phyloP scores from a whole-genome alignment of 2,888 invertebrate species.

The Acrobasis suavella region DNA sequence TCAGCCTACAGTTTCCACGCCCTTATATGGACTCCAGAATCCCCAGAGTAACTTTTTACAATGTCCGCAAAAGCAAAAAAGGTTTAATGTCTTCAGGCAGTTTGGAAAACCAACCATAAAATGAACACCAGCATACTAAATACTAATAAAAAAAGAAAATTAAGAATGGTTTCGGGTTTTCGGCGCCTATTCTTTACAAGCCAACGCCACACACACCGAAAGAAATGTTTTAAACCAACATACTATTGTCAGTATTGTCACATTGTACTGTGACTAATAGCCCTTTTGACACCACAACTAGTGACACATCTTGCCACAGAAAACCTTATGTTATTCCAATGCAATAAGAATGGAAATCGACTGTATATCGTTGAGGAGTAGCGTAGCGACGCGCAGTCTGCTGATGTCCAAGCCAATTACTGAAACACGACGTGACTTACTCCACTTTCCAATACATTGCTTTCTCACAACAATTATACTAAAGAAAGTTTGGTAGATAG shows the following conservation, averaged over 20 bases:
- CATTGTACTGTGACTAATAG: slow-evolving; percentile 34
- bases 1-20: too few species aligned
- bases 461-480: not conserved
- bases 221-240: slow-evolving; percentile 33
- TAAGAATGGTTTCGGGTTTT: not conserved
- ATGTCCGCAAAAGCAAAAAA: too few species aligned
- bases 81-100: too few species aligned
- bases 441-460: slow-evolving; percentile 1
- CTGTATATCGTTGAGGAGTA: slow-evolving; percentile 31
- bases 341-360: slow-evolving; percentile 32
- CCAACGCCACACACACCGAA: slow-evolving; percentile 34
- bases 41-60: too few species aligned
- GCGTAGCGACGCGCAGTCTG: slow-evolving; percentile 58
- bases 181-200: slow-evolving; percentile 1
- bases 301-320: not conserved
- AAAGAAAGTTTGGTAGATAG: not conserved
- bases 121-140: too few species aligned
- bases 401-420: slow-evolving; percentile 31
- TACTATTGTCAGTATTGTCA: slow-evolving; percentile 27
- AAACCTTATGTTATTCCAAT: slow-evolving; percentile 26
- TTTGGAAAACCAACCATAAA: too few species aligned
- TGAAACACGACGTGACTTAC: slow-evolving; percentile 26
- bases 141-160: not conserved
- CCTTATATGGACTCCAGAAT: too few species aligned
- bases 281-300: slow-evolving; percentile 28